A percentile compares a stretch with the other conserved stretches of the same genome.
Evolutionary conservation across 2,888 invertebrate genomes (phyloP).

Genomic region (Caenorhabditis japonica): DNA sequence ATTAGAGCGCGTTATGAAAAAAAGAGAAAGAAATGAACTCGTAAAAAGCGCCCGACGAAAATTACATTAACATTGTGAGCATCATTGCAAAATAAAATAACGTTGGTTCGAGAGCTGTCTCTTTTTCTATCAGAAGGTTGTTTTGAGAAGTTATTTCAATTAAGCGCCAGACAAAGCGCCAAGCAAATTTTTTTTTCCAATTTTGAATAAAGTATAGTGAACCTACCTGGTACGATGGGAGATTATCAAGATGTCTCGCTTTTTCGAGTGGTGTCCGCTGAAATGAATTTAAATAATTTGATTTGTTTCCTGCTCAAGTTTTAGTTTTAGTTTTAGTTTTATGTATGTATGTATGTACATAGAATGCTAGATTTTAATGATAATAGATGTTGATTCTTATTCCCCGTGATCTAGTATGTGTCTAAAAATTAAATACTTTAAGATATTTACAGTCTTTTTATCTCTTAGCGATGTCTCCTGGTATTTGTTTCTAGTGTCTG

Average conservation of each 20-base stretch:
- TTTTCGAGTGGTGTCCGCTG: constrained; percentile 77
- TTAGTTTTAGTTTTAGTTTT: neutral
- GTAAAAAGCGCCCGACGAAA: too few relatives aligned
- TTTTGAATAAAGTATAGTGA: neutral
- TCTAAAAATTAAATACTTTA: too few relatives aligned
- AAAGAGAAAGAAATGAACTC: too few relatives aligned
- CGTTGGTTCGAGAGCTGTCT: constrained; percentile 8
- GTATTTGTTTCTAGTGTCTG: constrained; percentile 62
- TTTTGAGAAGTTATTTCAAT: too few relatives aligned
- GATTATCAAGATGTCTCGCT: constrained; percentile 76
- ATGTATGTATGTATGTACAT: too few relatives aligned
- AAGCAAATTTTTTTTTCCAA: neutral
- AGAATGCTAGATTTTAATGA: too few relatives aligned
- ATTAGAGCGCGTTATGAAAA: too few relatives aligned
- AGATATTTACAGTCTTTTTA: constrained; percentile 53
- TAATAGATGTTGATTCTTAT: too few relatives aligned
- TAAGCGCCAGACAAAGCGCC: neutral
- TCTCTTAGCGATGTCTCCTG: constrained; percentile 60
- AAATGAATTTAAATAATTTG: constrained; percentile 51
- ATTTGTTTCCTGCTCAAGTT: constrained; percentile 10
- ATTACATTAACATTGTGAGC: constrained; percentile 47
- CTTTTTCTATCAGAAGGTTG: too few relatives aligned
- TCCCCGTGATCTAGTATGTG: too few relatives aligned
- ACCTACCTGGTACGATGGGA: constrained; percentile 77
- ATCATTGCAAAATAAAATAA: constrained; percentile 29